These are phyloP conservation scores for Caenorhabditis remanei DNA, from an alignment of 1,140 invertebrate species.

Conservation along the genomic window DNA sequence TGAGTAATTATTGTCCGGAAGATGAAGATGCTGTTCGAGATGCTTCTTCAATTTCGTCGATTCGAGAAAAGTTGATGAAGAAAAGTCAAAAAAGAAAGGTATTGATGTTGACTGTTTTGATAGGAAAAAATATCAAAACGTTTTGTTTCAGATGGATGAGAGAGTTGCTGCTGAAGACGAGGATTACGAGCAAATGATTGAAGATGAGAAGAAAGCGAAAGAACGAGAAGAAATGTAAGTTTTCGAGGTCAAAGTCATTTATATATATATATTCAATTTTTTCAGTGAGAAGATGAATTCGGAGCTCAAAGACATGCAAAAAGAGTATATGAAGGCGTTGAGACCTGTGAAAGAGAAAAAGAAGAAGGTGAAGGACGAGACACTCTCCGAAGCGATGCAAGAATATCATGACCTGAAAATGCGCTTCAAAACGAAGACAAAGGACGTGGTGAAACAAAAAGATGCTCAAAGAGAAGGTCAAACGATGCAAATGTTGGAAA, in stretches of 20 bases:
- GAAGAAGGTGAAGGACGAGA: slow-evolving; percentile 75
- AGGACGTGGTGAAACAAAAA: slow-evolving; percentile 61
- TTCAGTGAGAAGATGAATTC: slow-evolving; percentile 70
- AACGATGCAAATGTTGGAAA: slow-evolving; percentile 85
- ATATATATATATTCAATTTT: neutral
- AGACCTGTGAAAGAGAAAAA: slow-evolving; percentile 63
- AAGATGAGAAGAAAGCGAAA: slow-evolving; percentile 68
- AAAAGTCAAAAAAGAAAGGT: slow-evolving; percentile 53
- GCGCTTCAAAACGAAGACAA: slow-evolving; percentile 82
- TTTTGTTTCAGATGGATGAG: slow-evolving; percentile 34
- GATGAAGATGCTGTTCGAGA: slow-evolving; percentile 62
- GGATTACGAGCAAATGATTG: slow-evolving; percentile 64
- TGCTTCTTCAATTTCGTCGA: neutral
- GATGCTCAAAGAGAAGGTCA: slow-evolving; percentile 60
- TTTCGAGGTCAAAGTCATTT: neutral
- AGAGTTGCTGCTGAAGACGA: slow-evolving; percentile 58
- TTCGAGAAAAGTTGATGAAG: slow-evolving; percentile 46
- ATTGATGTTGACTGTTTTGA: neutral
- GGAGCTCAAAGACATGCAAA: slow-evolving; percentile 72
- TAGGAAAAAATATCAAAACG: too few relatives aligned
- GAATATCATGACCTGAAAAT: slow-evolving; percentile 85
- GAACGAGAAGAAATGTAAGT: slow-evolving; percentile 73
- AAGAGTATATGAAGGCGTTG: slow-evolving; percentile 74
- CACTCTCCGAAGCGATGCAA: slow-evolving; percentile 83
- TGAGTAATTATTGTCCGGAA: slow-evolving; percentile 78